Evolutionary conservation across 1,140 invertebrate species (phyloP), one percentile per base, ranked within the genome.

Genomic region (Chelonus insularis): DNA sequence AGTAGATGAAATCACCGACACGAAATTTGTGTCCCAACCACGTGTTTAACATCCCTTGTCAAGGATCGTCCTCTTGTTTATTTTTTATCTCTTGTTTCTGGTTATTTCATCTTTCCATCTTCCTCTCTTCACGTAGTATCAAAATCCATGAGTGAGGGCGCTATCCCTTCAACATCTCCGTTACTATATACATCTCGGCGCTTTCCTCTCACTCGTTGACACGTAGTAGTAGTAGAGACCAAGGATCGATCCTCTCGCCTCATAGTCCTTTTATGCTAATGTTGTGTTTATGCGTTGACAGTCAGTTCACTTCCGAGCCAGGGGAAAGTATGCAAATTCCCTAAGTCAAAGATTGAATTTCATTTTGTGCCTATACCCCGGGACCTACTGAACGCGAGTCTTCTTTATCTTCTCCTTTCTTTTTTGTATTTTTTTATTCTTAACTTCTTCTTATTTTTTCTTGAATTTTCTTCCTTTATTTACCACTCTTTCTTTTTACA

Each of bases 291-390:
- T 72, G 72, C 70, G 75, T 77, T 77, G 75, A 78, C 74, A 78
- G 75, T 78, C 65, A 4, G 67, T 69, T 67, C 58, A 71, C 73
- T 76, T 72, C 72, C 72, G 73, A 71, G 64, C 63, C 54, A 25
- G 29, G 68, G 69, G 67, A 75, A 72, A 74, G 66, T 75, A 78
- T 78, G 76, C 74, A 75, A 78, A 78, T 78, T 60, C 56, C 18
- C 57, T 56, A 51, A 73, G 75, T 75, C 73, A 76, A 76, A 75
- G 73, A 77, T 77, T 75, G 75, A 78, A 77, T 78, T 75, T 76
- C 54, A 56, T 56, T 56, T 56, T n/a, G 39, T 29, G 54, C 32
- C 52, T 37, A 36, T n/a, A n/a, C n/a, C n/a, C n/a, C 36, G n/a
- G 34, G 34, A 55, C 52, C 18, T 14, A 25, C 29, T 29, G 6